Evolutionary conservation across 2,888 invertebrate genomes (phyloP).

Genomic region (Zelleria hepariella): DNA sequence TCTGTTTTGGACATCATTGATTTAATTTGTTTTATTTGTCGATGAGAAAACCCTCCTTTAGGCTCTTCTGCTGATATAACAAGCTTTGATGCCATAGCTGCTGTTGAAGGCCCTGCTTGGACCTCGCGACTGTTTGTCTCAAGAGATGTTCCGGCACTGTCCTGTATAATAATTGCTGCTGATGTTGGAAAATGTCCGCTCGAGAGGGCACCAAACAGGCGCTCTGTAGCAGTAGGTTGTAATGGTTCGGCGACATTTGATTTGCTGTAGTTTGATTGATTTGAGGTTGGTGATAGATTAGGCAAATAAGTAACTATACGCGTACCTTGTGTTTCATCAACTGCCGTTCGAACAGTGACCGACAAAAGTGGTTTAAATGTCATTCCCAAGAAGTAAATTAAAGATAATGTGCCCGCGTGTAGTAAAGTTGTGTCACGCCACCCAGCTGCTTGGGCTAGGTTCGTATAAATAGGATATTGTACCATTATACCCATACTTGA

Average conservation of each 20-base stretch:
- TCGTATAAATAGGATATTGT: conserved; percentile 43
- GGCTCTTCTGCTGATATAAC: conserved; percentile 40
- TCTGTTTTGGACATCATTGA: conserved; percentile 43
- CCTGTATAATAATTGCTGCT: conserved; percentile 41
- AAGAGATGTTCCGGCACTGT: conserved; percentile 8
- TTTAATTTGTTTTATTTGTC: conserved; percentile 47
- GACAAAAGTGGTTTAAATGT: conserved; percentile 48
- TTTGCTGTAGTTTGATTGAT: background rate
- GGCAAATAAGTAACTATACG: conserved; percentile 57
- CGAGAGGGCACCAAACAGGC: conserved; percentile 32
- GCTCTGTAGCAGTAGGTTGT: conserved; percentile 27
- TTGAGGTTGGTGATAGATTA: conserved; percentile 32
- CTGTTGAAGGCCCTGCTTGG: conserved; percentile 37
- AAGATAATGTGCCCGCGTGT: conserved; percentile 46
- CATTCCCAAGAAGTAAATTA: conserved; percentile 47
- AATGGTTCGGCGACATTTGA: background rate
- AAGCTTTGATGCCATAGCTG: conserved; percentile 29
- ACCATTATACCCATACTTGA: conserved; percentile 50
- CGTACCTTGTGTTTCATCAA: conserved; percentile 39
- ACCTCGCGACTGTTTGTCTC: no score
- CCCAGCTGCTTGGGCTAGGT: conserved; percentile 38
- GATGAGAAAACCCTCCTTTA: conserved; percentile 37
- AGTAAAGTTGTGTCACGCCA: conserved; percentile 51
- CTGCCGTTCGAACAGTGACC: conserved; percentile 39
- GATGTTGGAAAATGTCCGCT: conserved; percentile 48